phyloP scores from a whole-genome alignment of 2,888 invertebrate species.

The Aphodius granarius region DNA sequence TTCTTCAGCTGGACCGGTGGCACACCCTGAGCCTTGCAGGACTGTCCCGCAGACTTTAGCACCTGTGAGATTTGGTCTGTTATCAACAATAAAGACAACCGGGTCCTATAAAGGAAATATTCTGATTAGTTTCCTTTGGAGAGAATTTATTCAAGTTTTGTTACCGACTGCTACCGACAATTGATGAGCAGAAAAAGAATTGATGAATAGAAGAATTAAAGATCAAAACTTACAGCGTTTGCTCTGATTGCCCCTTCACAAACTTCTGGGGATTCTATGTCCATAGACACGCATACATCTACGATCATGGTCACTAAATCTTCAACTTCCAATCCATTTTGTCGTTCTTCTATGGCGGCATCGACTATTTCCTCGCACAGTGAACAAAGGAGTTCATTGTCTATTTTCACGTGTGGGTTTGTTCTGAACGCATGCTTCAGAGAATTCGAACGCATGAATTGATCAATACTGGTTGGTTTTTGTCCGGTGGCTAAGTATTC shows the following conservation, averaged over 20 bases:
- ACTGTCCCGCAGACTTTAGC: constrained; percentile 60
- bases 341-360: constrained; percentile 8
- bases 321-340: background rate
- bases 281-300: constrained; percentile 59
- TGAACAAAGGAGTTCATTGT: constrained; percentile 34
- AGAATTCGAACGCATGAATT: constrained; percentile 29
- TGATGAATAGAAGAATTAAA: too few species aligned
- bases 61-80: constrained; percentile 56
- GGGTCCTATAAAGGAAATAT: constrained; percentile 61
- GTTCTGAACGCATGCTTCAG: constrained; percentile 36
- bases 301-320: constrained; percentile 42
- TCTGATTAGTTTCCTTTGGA: too few species aligned
- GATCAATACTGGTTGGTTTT: constrained; percentile 30
- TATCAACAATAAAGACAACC: constrained; percentile 61
- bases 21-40: constrained; percentile 53
- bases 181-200: too few species aligned
- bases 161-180: too few species aligned
- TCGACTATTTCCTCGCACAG: constrained; percentile 24
- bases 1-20: constrained; percentile 24
- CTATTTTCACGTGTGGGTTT: constrained; percentile 14
- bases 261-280: constrained; percentile 62
- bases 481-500: constrained; percentile 34
- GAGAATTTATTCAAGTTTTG: too few species aligned
- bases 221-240: constrained; percentile 63
- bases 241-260: constrained; percentile 63